phyloP scores from a whole-genome alignment of 2,113 vertebrate genomes.

The Regulus satrapa region DNA sequence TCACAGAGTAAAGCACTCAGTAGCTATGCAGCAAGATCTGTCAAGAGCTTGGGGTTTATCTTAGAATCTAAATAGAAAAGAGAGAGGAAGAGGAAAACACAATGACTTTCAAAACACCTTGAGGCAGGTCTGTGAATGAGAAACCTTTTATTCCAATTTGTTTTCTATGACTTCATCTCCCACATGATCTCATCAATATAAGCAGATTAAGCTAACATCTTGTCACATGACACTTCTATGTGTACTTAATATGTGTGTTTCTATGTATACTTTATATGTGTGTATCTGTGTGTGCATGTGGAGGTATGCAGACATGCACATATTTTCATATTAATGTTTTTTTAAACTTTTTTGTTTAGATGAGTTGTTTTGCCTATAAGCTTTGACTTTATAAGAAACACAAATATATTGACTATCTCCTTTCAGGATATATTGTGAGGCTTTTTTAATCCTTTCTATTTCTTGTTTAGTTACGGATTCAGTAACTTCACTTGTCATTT shows the following conservation, averaged over 20 bases:
- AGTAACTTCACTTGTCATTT: background rate
- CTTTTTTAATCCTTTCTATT: background rate
- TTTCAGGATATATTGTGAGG: background rate
- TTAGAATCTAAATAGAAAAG: background rate
- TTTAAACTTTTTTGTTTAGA: background rate
- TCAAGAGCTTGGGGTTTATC: background rate
- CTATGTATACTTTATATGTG: background rate
- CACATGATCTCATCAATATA: background rate
- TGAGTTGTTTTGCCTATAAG: background rate
- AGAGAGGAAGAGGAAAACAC: background rate
- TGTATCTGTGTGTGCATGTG: background rate
- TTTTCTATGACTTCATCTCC: background rate
- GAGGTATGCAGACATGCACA: accelerated
- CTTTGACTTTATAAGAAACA: background rate
- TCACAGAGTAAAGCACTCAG: background rate
- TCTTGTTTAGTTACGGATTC: background rate
- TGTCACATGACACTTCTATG: background rate
- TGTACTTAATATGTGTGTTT: no score
- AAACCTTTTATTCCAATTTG: background rate
- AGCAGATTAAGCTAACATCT: background rate
- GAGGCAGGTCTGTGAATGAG: background rate
- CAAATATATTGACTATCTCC: background rate
- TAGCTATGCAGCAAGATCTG: background rate
- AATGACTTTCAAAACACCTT: background rate
- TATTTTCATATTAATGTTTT: background rate